Base-by-base conservation (phyloP, 2,888 invertebrate genomes). In the Drosophila merina region DNA sequence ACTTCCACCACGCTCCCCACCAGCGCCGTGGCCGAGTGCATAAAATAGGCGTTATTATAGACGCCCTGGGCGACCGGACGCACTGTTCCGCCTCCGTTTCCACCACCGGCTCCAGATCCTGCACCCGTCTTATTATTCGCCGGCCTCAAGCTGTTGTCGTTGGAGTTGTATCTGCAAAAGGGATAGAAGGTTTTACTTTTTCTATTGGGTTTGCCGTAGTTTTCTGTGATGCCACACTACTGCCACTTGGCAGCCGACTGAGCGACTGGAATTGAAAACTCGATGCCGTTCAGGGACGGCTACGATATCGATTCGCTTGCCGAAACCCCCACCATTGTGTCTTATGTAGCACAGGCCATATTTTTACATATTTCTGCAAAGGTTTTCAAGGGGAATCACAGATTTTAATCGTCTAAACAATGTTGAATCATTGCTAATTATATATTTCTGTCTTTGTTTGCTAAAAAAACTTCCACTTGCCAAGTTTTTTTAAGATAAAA, bases 1-100 rank as follows among this genome's bases (percentile, higher is more conserved):
- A 97, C 94, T 92, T 96, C 95, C 67, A 96, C 96, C 75, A 93
- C 93, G 90, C 96, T 96, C 72, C 97, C 97, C 74, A 98, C 95
- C 90, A 97, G 95, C 76, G 96, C 94, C 57, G 97, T 96, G 71
- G 96, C 95, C 48, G 96, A 95, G 93, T 97, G 96, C 96, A 97
- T 97, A 92, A 97, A 97, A 92, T 95, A 95, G 76, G 95, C 94
- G 93, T 98, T 98, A 89, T 95, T 96, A 92, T 97, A 98, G 58
- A 98, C 95, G 74, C 98, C 97, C 90, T 97, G 97, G 14, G 95
- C 94, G 75, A 94, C 93, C 45, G 93, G 92, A 86, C 96, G 94
- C 81, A 94, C 73, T 48, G 56, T 55, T 48, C 57, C 70, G 14
- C 71, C 84, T 49, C 54, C 63, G 51, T 47, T 67, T 3, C 62